Conservation (phyloP, 2,888 invertebrate species). For the Chrysotoxum bicinctum region DNA sequence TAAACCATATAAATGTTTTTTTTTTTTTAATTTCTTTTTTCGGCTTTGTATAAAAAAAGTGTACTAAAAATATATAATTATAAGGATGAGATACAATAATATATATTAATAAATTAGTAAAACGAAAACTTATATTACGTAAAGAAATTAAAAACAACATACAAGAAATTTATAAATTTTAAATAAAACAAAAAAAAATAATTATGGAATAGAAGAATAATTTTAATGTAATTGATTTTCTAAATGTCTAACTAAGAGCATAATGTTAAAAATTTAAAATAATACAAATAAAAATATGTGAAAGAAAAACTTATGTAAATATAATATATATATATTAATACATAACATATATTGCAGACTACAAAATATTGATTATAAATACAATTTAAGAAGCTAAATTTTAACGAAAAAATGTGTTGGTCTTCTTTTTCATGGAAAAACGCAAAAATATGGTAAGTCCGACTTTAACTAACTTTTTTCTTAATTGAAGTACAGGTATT, state of each 20-base stretch:
- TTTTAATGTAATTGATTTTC: constrained; percentile 71
- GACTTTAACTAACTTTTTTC: no score
- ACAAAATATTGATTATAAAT: constrained; percentile 64
- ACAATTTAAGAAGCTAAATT: constrained; percentile 63
- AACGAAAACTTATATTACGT: constrained; percentile 40
- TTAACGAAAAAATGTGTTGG: constrained; percentile 6
- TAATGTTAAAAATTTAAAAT: constrained; percentile 51
- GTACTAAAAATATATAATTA: constrained; percentile 54
- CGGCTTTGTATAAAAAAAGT: constrained; percentile 66
- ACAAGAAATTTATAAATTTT: constrained; percentile 43
- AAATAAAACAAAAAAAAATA: constrained; percentile 32
- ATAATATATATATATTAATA: constrained; percentile 18
- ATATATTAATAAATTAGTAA: constrained; percentile 44
- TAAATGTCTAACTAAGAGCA: constrained; percentile 68
- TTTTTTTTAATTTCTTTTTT: constrained; percentile 38
- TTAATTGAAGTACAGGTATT: no score
- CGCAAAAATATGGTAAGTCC: neutral
- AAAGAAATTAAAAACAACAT: constrained; percentile 27
- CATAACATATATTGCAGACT: constrained; percentile 41
- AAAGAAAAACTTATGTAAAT: constrained; percentile 43
- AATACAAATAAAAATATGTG: neutral
- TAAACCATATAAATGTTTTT: constrained; percentile 18
- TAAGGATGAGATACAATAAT: constrained; percentile 70
- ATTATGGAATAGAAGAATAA: constrained; percentile 26
- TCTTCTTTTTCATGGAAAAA: neutral